Base-by-base conservation (phyloP, 2,797 vertebrate genomes). In the Adrianichthys oophorus region DNA sequence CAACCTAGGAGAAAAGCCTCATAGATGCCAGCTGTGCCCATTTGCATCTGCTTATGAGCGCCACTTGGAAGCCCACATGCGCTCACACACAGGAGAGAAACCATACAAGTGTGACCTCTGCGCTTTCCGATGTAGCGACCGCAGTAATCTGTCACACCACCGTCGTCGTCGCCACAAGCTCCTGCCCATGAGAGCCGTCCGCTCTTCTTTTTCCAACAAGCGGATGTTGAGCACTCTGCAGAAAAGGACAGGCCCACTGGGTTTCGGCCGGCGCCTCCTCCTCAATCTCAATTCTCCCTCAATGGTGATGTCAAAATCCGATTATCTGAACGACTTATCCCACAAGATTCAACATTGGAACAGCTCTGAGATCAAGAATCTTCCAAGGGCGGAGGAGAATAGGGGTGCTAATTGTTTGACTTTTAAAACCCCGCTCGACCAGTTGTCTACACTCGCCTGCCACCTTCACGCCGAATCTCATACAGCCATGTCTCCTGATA, bases 41-140 rank as follows among this genome's bases (percentile, higher is more conserved):
- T 99, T 99, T 56, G 97, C 97, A 4, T 99, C 98, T 1, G 98
- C 98, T 0, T 99, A 99, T 0, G 98, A 99, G 85, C 98, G 97
- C 56, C 98, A 99, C 65, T 83, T 99, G 74, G 96, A 99, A 84
- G 97, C 98, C 7, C 97, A 99, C 78, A 98, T 99, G 97, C 91
- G 96, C 15, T 98, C 97, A 0, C 97, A 99, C 85, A 98, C 97
- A 0, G 98, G 98, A 26, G 98, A 99, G 78, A 99, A 99, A 74
- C 98, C 98, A 0, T 99, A 99, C 87, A 99, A 98, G 79, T 99
- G 97, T 49, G 96, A 99, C 83, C 82, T 98, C 24, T 99, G 98
- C 64, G 90, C 97, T 71, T 99, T 98, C 82, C 94, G 97, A 80
- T 99, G 97, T 73, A 99, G 98, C 4, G 98, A 99, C 87, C 94